Evolutionary conservation across 2,113 vertebrate species (phyloP).

Genomic region (Sakesphorus luctuosus): DNA sequence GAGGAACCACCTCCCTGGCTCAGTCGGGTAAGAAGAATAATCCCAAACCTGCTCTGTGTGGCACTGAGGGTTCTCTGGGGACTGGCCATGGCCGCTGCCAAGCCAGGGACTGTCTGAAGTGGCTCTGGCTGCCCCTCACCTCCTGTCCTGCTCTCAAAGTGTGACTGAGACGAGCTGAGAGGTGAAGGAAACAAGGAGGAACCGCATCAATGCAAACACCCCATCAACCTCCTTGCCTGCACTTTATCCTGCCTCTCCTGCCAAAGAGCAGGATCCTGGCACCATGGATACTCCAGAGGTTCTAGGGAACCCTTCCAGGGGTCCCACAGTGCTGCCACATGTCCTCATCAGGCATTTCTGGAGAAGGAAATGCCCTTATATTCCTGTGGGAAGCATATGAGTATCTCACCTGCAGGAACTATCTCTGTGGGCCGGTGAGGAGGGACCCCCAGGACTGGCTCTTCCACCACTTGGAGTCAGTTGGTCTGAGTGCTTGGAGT

Average conservation of each 20-base stretch:
- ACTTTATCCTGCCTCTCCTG: background rate
- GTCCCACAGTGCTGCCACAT: background rate
- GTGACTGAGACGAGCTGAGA: background rate
- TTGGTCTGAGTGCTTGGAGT: rapidly evolving
- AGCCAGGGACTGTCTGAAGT: background rate
- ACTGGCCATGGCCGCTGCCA: rapidly evolving
- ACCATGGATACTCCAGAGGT: no score
- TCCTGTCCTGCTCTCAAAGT: background rate
- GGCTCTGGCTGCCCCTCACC: background rate
- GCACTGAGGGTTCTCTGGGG: background rate
- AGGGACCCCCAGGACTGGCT: background rate
- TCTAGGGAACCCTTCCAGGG: background rate
- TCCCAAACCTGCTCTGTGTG: rapidly evolving
- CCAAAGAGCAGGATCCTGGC: background rate
- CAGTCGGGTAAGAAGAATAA: constrained; percentile 13
- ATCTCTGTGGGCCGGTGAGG: background rate
- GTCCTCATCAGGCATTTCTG: background rate
- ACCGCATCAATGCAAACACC: background rate
- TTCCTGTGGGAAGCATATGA: background rate
- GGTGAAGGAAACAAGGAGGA: background rate
- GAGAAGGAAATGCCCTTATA: background rate
- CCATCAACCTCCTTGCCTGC: rapidly evolving
- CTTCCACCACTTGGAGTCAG: rapidly evolving
- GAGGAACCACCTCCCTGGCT: background rate
- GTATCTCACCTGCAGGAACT: background rate